Conservation (phyloP, 2,888 invertebrate genomes). For the Pheosia tremula region DNA sequence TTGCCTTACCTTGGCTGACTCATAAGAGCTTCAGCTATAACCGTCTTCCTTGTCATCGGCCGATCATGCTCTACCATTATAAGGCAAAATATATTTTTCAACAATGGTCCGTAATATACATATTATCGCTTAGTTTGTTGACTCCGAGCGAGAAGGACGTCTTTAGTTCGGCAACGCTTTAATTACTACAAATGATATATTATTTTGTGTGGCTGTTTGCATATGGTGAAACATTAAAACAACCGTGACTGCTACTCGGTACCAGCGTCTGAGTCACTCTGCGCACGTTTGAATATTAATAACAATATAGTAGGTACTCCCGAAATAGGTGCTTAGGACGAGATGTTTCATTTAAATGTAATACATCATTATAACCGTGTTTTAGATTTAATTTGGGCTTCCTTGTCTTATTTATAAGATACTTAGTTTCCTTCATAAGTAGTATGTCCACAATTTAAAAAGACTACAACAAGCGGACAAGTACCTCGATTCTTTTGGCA, state of each 20-base stretch:
- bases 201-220: constrained; percentile 7
- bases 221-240: constrained; percentile 33
- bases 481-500: too few relatives aligned
- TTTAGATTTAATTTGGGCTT: too few relatives aligned
- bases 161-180: constrained; percentile 26
- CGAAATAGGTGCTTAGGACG: constrained; percentile 1
- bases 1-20: constrained; percentile 33
- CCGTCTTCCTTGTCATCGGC: constrained; percentile 26
- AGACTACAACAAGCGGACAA: too few relatives aligned
- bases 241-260: constrained; percentile 40
- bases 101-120: constrained; percentile 16
- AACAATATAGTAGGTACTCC: constrained; percentile 4
- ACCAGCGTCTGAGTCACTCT: constrained; percentile 31
- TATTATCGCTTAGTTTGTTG: constrained; percentile 27
- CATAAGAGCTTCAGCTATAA: constrained; percentile 33
- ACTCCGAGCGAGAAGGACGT: constrained; percentile 32
- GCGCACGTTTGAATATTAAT: constrained; percentile 39
- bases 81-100: constrained; percentile 19
- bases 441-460: too few relatives aligned
- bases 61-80: constrained; percentile 24
- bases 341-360: neutral
- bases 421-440: too few relatives aligned
- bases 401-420: too few relatives aligned
- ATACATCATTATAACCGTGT: too few relatives aligned
- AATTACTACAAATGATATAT: constrained; percentile 17